Evolutionary conservation across 2,888 invertebrate species (phyloP).

Genomic region (Lymantria dispar): DNA sequence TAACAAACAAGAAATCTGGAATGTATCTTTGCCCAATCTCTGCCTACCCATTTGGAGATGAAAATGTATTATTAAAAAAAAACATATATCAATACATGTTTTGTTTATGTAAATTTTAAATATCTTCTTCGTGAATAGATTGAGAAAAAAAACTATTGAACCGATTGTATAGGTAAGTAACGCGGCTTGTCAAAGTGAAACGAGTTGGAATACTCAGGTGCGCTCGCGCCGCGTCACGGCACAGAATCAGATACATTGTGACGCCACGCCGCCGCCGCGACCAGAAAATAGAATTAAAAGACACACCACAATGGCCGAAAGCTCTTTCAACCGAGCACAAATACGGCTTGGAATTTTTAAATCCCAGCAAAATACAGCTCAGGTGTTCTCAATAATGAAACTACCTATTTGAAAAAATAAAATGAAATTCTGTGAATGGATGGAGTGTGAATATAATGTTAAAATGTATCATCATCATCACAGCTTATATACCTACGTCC

Average conservation of each 20-base stretch:
- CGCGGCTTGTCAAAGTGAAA: constrained; percentile 63
- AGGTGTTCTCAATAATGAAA: constrained; percentile 40
- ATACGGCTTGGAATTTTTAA: constrained; percentile 63
- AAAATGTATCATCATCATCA: too few species aligned
- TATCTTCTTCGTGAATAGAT: not conserved
- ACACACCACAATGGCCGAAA: constrained; percentile 65
- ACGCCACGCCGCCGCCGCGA: constrained; percentile 41
- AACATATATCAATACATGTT: too few species aligned
- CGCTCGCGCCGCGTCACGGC: constrained; percentile 42
- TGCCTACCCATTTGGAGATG: too few species aligned
- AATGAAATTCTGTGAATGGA: too few species aligned
- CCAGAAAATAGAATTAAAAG: constrained; percentile 72
- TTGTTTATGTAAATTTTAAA: too few species aligned
- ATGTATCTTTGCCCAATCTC: too few species aligned
- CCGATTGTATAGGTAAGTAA: constrained; percentile 27
- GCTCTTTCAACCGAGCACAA: constrained; percentile 60
- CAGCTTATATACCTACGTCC: too few species aligned
- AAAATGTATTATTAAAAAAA: too few species aligned
- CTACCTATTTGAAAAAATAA: constrained; percentile 5
- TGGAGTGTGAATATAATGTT: too few species aligned
- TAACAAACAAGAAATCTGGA: too few species aligned
- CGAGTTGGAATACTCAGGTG: constrained; percentile 74
- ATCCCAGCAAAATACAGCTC: constrained; percentile 36
- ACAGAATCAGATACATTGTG: constrained; percentile 53
- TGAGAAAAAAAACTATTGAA: constrained; percentile 20